A percentile compares a stretch with the other conserved stretches of the same genome.
Evolutionary conservation across 2,888 invertebrate genomes (phyloP).

Genomic region (Cephus rjabovi): DNA sequence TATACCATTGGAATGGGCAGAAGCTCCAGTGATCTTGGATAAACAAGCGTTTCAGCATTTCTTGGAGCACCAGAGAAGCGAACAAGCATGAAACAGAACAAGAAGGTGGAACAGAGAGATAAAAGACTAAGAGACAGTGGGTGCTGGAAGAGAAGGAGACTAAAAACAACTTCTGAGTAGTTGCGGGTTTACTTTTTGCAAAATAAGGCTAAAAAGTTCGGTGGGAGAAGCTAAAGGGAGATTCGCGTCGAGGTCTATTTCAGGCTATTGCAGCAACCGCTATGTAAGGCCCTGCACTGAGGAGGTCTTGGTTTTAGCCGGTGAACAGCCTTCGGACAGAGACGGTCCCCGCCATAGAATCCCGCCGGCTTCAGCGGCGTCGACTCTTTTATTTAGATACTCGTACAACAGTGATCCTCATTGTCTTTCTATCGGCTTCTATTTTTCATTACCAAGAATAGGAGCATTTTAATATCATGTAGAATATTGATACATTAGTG

Average conservation of each 20-base stretch:
- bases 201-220: conserved; percentile 41
- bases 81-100: no score
- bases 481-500: no score
- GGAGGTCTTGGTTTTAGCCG: conserved; percentile 36
- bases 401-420: conserved; percentile 51
- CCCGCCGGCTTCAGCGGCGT: conserved; percentile 37
- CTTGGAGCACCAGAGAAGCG: conserved; percentile 2
- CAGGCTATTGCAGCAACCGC: conserved; percentile 49
- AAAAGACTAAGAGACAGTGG: no score
- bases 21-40: conserved; percentile 37
- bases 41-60: conserved; percentile 40
- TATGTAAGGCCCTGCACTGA: conserved; percentile 47
- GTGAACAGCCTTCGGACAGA: conserved; percentile 38
- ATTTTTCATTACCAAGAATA: no score
- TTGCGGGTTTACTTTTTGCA: conserved; percentile 13
- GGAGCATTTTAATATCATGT: no score
- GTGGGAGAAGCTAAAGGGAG: conserved; percentile 43
- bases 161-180: conserved; percentile 26
- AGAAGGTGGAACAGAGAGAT: no score
- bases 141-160: background rate
- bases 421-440: conserved; percentile 22
- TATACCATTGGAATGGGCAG: background rate
- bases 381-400: conserved; percentile 42
- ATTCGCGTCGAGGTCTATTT: conserved; percentile 56
- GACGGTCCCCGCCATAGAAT: conserved; percentile 38